Evolutionary conservation across 2,113 vertebrate genomes (phyloP).

Genomic region (Sceloporus undulatus): DNA sequence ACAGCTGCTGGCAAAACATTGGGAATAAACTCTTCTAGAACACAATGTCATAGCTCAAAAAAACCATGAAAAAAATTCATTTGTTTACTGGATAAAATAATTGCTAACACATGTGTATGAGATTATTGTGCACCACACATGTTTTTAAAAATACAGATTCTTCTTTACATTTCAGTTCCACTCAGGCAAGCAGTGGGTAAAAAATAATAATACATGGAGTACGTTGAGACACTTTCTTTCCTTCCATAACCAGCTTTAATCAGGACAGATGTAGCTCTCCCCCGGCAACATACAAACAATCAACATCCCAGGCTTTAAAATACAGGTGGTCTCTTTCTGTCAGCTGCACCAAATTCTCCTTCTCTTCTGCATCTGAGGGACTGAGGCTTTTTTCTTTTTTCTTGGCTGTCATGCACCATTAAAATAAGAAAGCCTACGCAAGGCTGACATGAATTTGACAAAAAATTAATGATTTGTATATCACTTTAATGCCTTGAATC

Average conservation of each 20-base stretch:
- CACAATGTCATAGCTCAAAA: no score
- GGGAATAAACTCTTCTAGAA: no score
- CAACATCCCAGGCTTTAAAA: constrained; percentile 77
- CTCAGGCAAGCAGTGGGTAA: constrained; percentile 69
- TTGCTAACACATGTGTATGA: background rate
- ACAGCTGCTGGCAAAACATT: no score
- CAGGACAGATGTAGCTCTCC: constrained; percentile 71
- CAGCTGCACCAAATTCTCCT: constrained; percentile 74
- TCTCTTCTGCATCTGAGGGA: constrained; percentile 78
- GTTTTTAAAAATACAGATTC: constrained; percentile 56
- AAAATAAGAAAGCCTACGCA: constrained; percentile 83
- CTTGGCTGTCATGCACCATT: constrained; percentile 83
- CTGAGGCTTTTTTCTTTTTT: constrained; percentile 69
- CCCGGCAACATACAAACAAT: constrained; percentile 57
- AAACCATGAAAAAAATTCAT: background rate
- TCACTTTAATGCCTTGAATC: constrained; percentile 86
- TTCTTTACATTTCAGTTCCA: constrained; percentile 69
- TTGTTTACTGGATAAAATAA: background rate
- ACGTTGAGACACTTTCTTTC: constrained; percentile 78
- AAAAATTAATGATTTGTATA: constrained; percentile 89
- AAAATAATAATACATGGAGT: constrained; percentile 64
- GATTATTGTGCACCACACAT: background rate
- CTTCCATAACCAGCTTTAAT: constrained; percentile 82
- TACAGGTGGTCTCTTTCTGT: constrained; percentile 80
- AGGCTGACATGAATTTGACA: constrained; percentile 85